Base-by-base conservation (phyloP, 1,140 invertebrate species). In the Drosophila ironensis region DNA sequence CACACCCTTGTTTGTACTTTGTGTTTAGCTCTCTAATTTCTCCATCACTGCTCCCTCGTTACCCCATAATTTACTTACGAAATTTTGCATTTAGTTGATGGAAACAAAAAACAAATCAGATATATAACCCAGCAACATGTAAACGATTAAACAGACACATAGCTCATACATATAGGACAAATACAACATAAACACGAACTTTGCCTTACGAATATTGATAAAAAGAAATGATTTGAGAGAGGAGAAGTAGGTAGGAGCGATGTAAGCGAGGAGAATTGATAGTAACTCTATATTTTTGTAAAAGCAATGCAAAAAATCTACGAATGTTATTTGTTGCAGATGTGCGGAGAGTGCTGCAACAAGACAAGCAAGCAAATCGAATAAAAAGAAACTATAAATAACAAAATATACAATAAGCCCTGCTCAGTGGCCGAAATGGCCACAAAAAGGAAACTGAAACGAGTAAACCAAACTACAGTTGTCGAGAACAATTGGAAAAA, bases 281-380 rank as follows among this genome's bases (percentile, higher is more conserved):
- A 42, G 57, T 59, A 63, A 25, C 66, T 70, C 45, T 69, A 68
- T 68, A 70, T 70, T 70, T 69, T 70, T 70, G 64, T 70, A 70
- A 70, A 50, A 44, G 37, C 66, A 22, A 47, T 27, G 35, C 63
- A 33, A 68, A 48, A 70, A 48, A 48, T 69, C 64, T 69, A 69
- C 53, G 53, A 70, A 70, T 48, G 66, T 70, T 70, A 70, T 61
- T 48, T 57, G 54, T 47, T 48, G 60, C 57, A 37, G 14, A 51
- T 11, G 19, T 25, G 3, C 40, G 6, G n/a, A 53, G 38, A 53
- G 38, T 27, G 28, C 30, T 53, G 47, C 48, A 28, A 41, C 51
- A 40, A 57, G 25, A 11, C 25, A 33, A 24, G 27, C 27, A 70
- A 59, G 38, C 44, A 44, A 69, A 59, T 70, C 66, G 66, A 70